phyloP scores from a whole-genome alignment of 2,797 vertebrate species.

The Chaetophractus vellerosus region DNA sequence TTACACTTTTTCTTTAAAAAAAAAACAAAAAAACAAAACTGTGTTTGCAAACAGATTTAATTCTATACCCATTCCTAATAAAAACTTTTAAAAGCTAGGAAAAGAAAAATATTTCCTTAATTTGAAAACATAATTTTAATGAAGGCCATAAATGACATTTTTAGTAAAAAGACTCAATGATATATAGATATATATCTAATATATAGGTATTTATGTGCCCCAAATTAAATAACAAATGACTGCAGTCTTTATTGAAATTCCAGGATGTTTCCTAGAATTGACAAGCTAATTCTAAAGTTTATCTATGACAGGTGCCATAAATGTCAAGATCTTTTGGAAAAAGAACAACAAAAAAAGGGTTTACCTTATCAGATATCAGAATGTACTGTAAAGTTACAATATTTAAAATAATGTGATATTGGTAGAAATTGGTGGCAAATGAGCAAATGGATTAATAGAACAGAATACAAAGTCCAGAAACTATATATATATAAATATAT shows the following conservation, averaged over 20 bases:
- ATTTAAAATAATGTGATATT: constrained; percentile 7
- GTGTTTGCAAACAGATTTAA: background rate
- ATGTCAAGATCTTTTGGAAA: background rate
- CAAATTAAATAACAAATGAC: constrained; percentile 27
- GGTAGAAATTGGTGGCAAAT: background rate
- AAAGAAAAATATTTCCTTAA: background rate
- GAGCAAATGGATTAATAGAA: background rate
- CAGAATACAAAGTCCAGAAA: background rate
- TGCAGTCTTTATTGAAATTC: constrained; percentile 1
- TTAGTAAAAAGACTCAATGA: constrained; percentile 5
- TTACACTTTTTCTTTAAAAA: constrained; percentile 23
- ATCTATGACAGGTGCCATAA: background rate
- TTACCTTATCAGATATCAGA: background rate
- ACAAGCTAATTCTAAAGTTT: constrained; percentile 32
- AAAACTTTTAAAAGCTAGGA: background rate
- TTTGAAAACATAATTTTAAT: constrained; percentile 64
- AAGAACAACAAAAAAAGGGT: background rate
- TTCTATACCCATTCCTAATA: constrained; percentile 24
- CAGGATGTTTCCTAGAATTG: background rate
- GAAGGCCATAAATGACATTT: constrained; percentile 25
- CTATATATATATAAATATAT: background rate
- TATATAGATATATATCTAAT: background rate
- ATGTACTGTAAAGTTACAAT: background rate
- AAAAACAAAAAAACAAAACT: background rate
- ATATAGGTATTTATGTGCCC: background rate